Evolutionary conservation across 2,113 vertebrate species (phyloP).

Genomic region (Pionites leucogaster): DNA sequence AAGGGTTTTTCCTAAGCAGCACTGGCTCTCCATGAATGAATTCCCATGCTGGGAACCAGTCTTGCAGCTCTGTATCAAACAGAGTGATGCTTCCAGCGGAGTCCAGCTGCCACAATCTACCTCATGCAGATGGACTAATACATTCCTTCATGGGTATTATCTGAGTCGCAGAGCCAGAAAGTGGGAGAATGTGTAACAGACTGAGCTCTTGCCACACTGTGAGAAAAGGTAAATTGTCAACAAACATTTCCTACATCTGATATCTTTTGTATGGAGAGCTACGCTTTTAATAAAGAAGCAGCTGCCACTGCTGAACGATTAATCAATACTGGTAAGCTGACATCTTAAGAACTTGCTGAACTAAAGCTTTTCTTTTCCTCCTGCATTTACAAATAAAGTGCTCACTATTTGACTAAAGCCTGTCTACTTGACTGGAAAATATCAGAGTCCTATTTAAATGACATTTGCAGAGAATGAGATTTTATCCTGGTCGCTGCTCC

Average conservation of each 20-base stretch:
- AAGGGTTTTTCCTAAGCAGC: not conserved
- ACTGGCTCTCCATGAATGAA: not conserved
- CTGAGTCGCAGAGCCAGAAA: not conserved
- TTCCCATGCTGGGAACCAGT: not conserved
- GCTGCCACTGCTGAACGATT: conserved; percentile 74
- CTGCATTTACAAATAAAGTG: conserved; percentile 79
- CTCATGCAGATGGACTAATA: conserved; percentile 14
- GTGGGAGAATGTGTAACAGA: not conserved
- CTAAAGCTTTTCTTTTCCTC: conserved; percentile 70
- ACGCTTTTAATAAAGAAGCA: conserved; percentile 77
- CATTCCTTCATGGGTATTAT: conserved; percentile 16
- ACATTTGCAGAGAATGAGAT: conserved; percentile 79
- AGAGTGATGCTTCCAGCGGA: not conserved
- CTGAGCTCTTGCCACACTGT: not conserved
- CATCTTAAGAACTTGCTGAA: conserved; percentile 77
- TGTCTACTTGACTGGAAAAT: conserved; percentile 76
- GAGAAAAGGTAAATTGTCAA: conserved; percentile 69
- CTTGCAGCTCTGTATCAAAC: conserved; percentile 1
- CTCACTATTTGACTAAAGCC: conserved; percentile 78
- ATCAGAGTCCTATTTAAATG: conserved; percentile 80
- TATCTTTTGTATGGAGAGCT: conserved; percentile 65
- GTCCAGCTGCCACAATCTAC: conserved; percentile 22
- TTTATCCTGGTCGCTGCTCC: conserved; percentile 76
- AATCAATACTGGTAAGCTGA: conserved; percentile 78
- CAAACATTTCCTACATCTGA: conserved; percentile 72